These are phyloP conservation scores for Caenorhabditis sp. DNA, from an alignment of 2,888 invertebrate species.

Conservation along the genomic window DNA sequence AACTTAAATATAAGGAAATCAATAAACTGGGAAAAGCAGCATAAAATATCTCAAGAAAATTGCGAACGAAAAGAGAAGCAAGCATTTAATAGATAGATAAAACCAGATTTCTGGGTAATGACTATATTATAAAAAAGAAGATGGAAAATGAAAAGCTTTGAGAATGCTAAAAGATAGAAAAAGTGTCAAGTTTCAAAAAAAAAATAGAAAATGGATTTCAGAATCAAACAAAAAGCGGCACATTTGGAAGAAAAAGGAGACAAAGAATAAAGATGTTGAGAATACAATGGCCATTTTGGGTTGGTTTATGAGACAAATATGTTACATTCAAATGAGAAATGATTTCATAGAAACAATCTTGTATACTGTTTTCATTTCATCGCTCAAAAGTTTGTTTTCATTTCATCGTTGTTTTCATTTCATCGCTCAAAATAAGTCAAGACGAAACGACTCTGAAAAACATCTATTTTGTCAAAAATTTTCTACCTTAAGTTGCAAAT, in stretches of 20 bases:
- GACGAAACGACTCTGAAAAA: too few species aligned
- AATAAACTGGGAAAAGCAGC: too few species aligned
- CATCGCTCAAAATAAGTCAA: too few species aligned
- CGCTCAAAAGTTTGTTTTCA: too few species aligned
- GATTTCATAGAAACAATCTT: neutral
- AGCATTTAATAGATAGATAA: slow-evolving; percentile 20
- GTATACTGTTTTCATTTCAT: too few species aligned
- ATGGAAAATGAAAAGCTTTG: slow-evolving; percentile 7
- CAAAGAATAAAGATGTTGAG: neutral
- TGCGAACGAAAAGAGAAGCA: slow-evolving; percentile 1
- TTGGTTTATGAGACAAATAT: neutral
- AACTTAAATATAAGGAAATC: neutral
- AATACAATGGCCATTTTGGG: neutral
- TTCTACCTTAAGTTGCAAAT: too few species aligned
- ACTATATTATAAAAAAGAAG: slow-evolving; percentile 5
- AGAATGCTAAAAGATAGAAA: slow-evolving; percentile 5
- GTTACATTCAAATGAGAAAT: neutral
- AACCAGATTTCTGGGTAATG: slow-evolving; percentile 22
- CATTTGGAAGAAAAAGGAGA: neutral
- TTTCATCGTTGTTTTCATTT: too few species aligned
- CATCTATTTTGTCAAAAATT: too few species aligned
- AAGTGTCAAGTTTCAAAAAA: neutral
- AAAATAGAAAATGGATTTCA: neutral
- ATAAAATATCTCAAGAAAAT: slow-evolving; percentile 1
- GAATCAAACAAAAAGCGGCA: neutral